phyloP scores from a whole-genome alignment of 1,140 invertebrate genomes.

The Sinella curviseta region DNA sequence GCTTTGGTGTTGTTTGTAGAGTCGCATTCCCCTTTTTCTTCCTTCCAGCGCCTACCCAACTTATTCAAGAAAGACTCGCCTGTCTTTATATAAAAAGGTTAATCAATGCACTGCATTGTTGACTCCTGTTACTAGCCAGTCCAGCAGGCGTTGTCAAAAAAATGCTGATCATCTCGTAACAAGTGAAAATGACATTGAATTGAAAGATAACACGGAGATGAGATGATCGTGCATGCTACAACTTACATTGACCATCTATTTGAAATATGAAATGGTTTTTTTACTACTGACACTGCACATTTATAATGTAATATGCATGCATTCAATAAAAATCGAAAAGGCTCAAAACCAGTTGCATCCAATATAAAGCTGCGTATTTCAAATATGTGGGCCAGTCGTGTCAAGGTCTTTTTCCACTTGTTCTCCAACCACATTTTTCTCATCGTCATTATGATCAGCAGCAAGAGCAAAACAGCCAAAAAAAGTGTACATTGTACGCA shows the following conservation, averaged over 20 bases:
- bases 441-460: neutral
- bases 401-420: constrained; percentile 24
- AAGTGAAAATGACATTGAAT: constrained; percentile 19
- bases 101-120: neutral
- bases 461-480: neutral
- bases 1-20: no score
- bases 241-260: no score
- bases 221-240: no score
- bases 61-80: neutral
- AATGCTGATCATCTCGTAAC: neutral
- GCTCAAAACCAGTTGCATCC: neutral
- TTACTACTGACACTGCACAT: no score
- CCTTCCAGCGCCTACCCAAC: no score
- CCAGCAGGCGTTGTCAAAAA: no score
- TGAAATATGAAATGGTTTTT: no score
- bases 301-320: no score
- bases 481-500: neutral
- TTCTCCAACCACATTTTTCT: constrained; percentile 2
- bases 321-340: neutral
- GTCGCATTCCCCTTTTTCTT: no score
- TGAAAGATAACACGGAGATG: no score
- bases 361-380: neutral
- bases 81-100: neutral
- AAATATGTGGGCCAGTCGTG: constrained; percentile 26
- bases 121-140: neutral